phyloP scores from a whole-genome alignment of 2,113 vertebrate species.

The Bostrychus sinensis region DNA sequence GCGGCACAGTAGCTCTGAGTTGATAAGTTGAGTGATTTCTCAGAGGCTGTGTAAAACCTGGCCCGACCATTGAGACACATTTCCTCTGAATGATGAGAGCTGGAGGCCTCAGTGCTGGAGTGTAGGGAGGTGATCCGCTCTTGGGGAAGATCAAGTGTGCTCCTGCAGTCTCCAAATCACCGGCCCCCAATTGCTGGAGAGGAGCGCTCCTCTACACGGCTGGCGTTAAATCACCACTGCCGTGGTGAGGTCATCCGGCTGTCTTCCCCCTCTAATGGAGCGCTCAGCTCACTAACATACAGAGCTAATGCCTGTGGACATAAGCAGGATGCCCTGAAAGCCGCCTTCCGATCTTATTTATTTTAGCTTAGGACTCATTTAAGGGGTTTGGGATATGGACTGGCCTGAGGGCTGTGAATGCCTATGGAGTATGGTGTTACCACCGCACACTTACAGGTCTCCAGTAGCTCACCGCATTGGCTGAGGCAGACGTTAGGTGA shows the following conservation, averaged over 20 bases:
- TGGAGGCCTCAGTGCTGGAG: constrained; percentile 61
- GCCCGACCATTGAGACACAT: constrained; percentile 70
- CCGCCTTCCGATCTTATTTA: constrained; percentile 73
- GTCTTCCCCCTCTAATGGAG: constrained; percentile 70
- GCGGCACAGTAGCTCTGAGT: constrained; percentile 73
- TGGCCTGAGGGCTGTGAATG: constrained; percentile 62
- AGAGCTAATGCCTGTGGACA: constrained; percentile 73
- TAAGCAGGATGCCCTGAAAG: constrained; percentile 51
- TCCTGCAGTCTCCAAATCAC: constrained; percentile 73
- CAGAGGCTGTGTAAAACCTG: constrained; percentile 64
- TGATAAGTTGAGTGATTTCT: constrained; percentile 79
- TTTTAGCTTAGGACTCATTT: constrained; percentile 76
- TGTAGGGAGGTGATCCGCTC: constrained; percentile 72
- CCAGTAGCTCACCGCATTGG: constrained; percentile 75
- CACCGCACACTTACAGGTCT: constrained; percentile 81
- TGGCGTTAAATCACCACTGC: constrained; percentile 71
- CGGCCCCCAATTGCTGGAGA: constrained; percentile 62
- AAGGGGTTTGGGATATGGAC: constrained; percentile 57
- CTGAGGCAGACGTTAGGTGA: constrained; percentile 73
- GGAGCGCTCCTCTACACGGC: constrained; percentile 57
- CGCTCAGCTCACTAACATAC: constrained; percentile 57
- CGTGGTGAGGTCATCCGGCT: constrained; percentile 73
- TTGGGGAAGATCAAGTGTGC: constrained; percentile 76
- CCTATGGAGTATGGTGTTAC: constrained; percentile 81
- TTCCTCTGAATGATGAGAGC: constrained; percentile 74